Percentiles rank a stretch among this genome's conserved stretches.
Evolutionary conservation across 2,888 invertebrate species (phyloP).

Genomic region (Hyposoter dolosus): DNA sequence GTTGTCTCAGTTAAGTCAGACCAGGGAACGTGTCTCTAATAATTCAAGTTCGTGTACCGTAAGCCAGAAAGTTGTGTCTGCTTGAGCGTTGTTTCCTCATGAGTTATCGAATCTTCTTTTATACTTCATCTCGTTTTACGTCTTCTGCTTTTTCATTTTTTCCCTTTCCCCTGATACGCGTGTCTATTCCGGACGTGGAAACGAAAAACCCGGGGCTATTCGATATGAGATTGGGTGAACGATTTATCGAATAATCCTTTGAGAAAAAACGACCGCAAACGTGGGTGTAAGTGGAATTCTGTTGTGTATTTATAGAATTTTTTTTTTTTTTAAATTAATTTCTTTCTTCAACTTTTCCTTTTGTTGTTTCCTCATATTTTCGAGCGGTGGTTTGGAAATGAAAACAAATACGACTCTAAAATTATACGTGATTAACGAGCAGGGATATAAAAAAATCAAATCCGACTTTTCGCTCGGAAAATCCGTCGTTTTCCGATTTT

Average conservation of each 20-base stretch:
- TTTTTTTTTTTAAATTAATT: neutral
- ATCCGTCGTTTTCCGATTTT: too few relatives aligned
- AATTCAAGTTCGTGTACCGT: conserved; percentile 61
- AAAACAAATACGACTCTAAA: neutral
- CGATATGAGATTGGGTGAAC: conserved; percentile 16
- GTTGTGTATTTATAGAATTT: neutral
- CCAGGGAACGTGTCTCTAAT: conserved; percentile 62
- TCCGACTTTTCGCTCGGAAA: too few relatives aligned
- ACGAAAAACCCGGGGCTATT: conserved; percentile 10
- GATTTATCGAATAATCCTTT: conserved; percentile 31
- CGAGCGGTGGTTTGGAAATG: neutral
- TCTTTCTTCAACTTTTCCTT: neutral
- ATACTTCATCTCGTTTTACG: conserved; percentile 2
- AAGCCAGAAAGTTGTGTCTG: conserved; percentile 63
- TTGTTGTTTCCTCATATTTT: neutral
- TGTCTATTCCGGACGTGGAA: conserved; percentile 37
- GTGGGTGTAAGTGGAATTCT: conserved; percentile 25
- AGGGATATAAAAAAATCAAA: too few relatives aligned
- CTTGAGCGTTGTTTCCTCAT: conserved; percentile 55
- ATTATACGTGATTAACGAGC: neutral
- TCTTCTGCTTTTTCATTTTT: conserved; percentile 15
- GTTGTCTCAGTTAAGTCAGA: neutral
- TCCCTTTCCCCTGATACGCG: neutral
- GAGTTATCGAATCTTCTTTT: conserved; percentile 58
- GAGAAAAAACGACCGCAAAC: neutral